phyloP scores from a whole-genome alignment of 2,888 invertebrate genomes.

The Oligia fasciuncula region DNA sequence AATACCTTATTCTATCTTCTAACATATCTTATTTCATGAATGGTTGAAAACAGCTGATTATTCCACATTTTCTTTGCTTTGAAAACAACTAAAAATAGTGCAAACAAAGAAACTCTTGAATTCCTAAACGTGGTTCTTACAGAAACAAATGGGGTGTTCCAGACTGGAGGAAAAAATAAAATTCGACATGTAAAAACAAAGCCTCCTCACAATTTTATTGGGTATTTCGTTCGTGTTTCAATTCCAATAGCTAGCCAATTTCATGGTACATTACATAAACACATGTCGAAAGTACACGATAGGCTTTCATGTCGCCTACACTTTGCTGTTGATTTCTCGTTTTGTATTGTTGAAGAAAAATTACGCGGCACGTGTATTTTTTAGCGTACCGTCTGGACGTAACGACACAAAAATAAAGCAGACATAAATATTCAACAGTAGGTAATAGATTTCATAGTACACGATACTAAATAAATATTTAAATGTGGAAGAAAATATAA shows the following conservation, averaged over 20 bases:
- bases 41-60: neutral
- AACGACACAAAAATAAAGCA: neutral
- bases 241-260: constrained; percentile 70
- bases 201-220: constrained; percentile 61
- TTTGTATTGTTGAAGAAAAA: constrained; percentile 31
- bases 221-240: constrained; percentile 64
- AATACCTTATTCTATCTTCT: constrained; percentile 16
- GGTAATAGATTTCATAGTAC: neutral
- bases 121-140: constrained; percentile 41
- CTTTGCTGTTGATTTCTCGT: constrained; percentile 52
- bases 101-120: constrained; percentile 36
- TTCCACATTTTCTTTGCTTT: neutral
- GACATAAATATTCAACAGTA: neutral
- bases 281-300: constrained; percentile 63
- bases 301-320: constrained; percentile 54
- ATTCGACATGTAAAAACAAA: constrained; percentile 54
- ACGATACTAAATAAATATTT: neutral
- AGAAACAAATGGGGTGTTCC: constrained; percentile 55
- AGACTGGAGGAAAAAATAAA: constrained; percentile 22
- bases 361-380: constrained; percentile 2
- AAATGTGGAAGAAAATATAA: neutral
- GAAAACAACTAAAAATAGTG: constrained; percentile 4
- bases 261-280: constrained; percentile 71
- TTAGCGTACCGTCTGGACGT: no score
- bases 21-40: constrained; percentile 17